Conservation (phyloP, 2,888 invertebrate species). For the Phyllotreta striolata region DNA sequence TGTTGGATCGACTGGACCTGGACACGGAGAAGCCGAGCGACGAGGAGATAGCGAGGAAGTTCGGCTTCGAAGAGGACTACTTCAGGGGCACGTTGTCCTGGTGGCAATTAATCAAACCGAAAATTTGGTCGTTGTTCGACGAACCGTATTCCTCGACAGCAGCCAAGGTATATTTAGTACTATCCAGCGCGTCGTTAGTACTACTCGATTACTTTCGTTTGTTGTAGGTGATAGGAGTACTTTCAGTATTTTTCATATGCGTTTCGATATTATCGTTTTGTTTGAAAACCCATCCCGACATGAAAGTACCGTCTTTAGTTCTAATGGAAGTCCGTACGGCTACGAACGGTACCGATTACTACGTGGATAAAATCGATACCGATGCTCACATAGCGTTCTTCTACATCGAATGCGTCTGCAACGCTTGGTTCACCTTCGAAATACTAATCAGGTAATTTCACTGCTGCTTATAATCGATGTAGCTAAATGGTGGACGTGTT, state of each 20-base stretch:
- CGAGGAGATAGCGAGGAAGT: constrained; percentile 96
- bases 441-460: constrained; percentile 68
- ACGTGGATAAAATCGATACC: constrained; percentile 88
- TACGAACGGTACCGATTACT: constrained; percentile 79
- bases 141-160: constrained; percentile 98
- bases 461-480: neutral
- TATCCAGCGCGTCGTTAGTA: too few relatives aligned
- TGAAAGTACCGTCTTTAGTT: constrained; percentile 89
- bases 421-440: constrained; percentile 99
- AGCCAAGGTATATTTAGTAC: constrained; percentile 80
- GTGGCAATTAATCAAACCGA: constrained; percentile 98
- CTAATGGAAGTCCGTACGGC: constrained; percentile 82
- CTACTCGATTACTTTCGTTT: too few relatives aligned
- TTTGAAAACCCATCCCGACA: constrained; percentile 98
- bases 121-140: constrained; percentile 98
- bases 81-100: constrained; percentile 88
- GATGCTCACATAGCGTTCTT: constrained; percentile 98
- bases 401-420: constrained; percentile 98
- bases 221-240: constrained; percentile 94
- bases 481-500: neutral
- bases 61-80: constrained; percentile 95
- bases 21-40: constrained; percentile 98
- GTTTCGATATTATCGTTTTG: constrained; percentile 99
- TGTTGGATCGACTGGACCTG: constrained; percentile 95
- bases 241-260: constrained; percentile 99